Conservation (phyloP, 2,888 invertebrate genomes). For the Malthinus flaveolus region DNA sequence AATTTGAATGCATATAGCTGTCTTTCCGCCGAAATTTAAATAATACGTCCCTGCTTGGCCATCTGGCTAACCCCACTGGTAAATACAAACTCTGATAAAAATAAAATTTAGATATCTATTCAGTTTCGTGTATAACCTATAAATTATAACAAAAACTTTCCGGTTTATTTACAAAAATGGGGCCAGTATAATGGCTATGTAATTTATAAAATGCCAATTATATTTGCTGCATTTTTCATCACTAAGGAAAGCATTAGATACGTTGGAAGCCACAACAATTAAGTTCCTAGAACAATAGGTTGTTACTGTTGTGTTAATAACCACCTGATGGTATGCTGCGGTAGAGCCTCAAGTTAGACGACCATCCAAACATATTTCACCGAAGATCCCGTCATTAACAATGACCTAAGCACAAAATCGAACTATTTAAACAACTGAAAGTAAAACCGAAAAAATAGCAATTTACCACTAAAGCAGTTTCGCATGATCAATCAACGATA, state of each 20-base stretch:
- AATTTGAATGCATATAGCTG: no score
- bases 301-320: neutral
- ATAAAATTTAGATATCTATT: no score
- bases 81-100: no score
- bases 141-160: no score
- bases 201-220: neutral
- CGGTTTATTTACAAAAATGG: no score
- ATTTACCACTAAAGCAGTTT: neutral
- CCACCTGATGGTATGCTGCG: conserved; percentile 5
- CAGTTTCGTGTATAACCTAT: no score
- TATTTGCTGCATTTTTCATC: neutral
- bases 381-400: neutral
- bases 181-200: no score
- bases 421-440: neutral
- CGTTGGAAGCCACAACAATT: neutral
- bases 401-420: neutral
- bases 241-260: neutral
- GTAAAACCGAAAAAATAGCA: neutral
- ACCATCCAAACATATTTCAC: neutral
- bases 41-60: no score
- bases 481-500: neutral
- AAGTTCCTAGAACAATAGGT: neutral
- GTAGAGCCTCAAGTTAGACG: neutral
- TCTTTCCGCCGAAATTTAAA: no score
- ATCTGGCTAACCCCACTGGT: no score